Evolutionary conservation across 2,888 invertebrate genomes (phyloP), one percentile per base, ranked within the genome.

Genomic region (Andrena chrysosceles): DNA sequence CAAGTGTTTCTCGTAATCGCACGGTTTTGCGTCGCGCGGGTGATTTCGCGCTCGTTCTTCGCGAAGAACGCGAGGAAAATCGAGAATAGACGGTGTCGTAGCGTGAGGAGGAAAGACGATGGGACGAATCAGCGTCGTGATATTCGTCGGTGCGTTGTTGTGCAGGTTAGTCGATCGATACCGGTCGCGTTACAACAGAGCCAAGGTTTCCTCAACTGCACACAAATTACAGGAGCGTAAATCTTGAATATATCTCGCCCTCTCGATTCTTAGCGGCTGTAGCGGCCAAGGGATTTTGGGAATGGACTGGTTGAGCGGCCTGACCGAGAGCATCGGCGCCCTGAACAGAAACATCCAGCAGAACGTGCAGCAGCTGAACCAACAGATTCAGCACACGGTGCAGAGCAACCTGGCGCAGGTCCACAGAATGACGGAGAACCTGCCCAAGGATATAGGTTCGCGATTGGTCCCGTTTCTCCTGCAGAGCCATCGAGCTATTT

Each of bases 271-370:
- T 31, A 81, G 80, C 56, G 33, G 10, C 0, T 23, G 20, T 7
- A 13, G 3, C 3, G 63, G 72, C 2, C 81, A 79, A 13, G 29
- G 0, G 26, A 8, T 26, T 8, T 1, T 16, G 0, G 80, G 54
- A 3, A 29, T 33, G 26, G 29, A 63, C 23, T 81, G 90, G 88
- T 1, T 77, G 20, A 48, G 2, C 1, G 82, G 77, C 3, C 74
- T 91, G 2, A 26, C 70, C 4, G 67, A 66, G 1, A 74, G 59
- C 29, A 73, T 91, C n/a, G 54, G 77, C 6, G 23, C 62, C 8
- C 48, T 89, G 64, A 85, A 69, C 23, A 29, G 54, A 2, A 76
- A 87, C 33, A 83, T 91, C 48, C 83, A 90, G 42, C 42, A 48
- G 1, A 78, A 88, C 10, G 81, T 91, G 2, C 71, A 82, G 0